These are phyloP conservation scores for Coenonympha arcania DNA, from an alignment of 2,888 invertebrate genomes.

Conservation along the genomic window DNA sequence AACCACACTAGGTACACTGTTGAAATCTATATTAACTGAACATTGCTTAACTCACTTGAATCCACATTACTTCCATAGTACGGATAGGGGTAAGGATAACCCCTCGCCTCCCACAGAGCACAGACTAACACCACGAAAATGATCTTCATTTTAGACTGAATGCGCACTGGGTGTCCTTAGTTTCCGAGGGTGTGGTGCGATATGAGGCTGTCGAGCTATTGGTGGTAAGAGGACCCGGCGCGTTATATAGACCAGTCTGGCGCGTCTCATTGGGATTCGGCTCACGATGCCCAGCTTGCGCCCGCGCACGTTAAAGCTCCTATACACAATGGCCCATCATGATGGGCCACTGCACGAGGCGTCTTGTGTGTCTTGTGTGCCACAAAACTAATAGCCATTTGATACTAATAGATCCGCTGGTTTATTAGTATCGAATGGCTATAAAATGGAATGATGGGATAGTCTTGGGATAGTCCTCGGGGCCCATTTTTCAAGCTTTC, in stretches of 20 bases:
- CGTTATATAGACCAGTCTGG: conserved; percentile 60
- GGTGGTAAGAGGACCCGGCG: conserved; percentile 39
- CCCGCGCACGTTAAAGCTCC: conserved; percentile 37
- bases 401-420: too few species aligned
- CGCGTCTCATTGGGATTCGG: conserved; percentile 62
- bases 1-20: too few species aligned
- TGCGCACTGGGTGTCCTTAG: conserved; percentile 35
- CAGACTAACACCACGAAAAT: conserved; percentile 41
- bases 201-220: conserved; percentile 45
- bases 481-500: too few species aligned
- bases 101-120: conserved; percentile 46
- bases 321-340: background rate
- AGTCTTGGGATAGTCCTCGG: too few species aligned
- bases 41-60: conserved; percentile 47
- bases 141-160: conserved; percentile 45
- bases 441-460: too few species aligned
- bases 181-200: conserved; percentile 44
- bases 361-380: too few species aligned
- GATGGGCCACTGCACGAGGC: background rate
- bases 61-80: conserved; percentile 59
- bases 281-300: conserved; percentile 47
- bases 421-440: too few species aligned
- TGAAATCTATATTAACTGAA: background rate
- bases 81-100: conserved; percentile 61
- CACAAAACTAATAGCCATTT: too few species aligned